Evolutionary conservation across 1,140 invertebrate species (phyloP), one percentile per base, ranked within the genome.

Genomic region (Oncopodura yosiiana): DNA sequence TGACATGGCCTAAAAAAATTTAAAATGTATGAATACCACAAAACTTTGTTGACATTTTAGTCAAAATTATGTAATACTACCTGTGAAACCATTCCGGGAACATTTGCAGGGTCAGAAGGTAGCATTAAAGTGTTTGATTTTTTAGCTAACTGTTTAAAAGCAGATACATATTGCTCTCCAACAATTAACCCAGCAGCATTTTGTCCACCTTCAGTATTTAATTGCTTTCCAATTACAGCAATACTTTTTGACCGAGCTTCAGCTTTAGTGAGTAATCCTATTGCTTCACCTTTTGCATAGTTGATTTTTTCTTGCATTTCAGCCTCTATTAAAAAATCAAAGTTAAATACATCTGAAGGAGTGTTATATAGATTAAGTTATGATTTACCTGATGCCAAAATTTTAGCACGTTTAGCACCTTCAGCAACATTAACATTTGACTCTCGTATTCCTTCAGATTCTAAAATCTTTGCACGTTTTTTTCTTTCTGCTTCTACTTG

Each of bases 371-470:
- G 16, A 43, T 43, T 29, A 27, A 18, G 16, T 16, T 43, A 8
- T 38, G 18, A 43, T 23, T 61, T 73, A 89, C 87, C 87, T 44
- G 92, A 97, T n/a, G 83, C 84, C 34, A 99, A 77, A 72, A 99
- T 96, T 65, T 82, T 80, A 0, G 94, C 78, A 67, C 82, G 79
- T 62, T 94, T 82, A 71, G 94, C 88, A 66, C 94, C 95, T 71
- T 97, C 91, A 0, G 95, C 95, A 29, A 97, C 84, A 74, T 99
- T 99, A 38, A 99, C 95, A 54, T 96, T 90, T 3, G 94, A 90
- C 66, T 93, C 90, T 51, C 93, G 74, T 2, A 84, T 75, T 69
- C 93, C 94, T 76, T 99, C 95, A 0, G 94, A 98, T 73, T 99
- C 94, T 53, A 99, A 75, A 69, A 99, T 90, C 14, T 88, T 83